These are phyloP conservation scores for Numida meleagris DNA, from an alignment of 2,113 vertebrate genomes.

Conservation along the genomic window DNA sequence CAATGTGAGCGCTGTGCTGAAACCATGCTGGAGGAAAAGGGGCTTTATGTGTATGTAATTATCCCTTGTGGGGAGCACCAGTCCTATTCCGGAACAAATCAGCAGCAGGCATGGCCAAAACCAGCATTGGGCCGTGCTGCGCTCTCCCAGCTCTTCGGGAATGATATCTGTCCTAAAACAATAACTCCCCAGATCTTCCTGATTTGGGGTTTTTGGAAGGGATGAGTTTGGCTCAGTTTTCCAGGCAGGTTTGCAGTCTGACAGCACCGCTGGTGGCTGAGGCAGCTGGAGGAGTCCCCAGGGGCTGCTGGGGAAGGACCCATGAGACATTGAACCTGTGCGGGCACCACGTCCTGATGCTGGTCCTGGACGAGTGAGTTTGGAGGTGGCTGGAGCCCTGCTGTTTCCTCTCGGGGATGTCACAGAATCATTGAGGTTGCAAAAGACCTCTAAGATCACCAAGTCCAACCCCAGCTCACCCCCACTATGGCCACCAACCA, in stretches of 20 bases:
- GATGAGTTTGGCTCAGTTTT: background rate
- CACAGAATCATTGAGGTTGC: no score
- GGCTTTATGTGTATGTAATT: background rate
- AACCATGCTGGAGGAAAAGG: background rate
- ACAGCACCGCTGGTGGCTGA: background rate
- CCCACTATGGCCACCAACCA: no score
- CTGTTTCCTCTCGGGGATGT: background rate
- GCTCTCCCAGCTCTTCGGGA: background rate
- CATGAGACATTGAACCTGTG: background rate
- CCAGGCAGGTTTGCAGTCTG: background rate
- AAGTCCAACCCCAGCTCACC: no score
- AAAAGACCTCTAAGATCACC: no score
- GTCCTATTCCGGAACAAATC: background rate
- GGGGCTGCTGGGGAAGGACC: background rate
- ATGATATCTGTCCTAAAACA: background rate
- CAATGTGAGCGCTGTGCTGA: background rate
- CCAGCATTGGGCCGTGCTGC: background rate
- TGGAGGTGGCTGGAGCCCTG: background rate
- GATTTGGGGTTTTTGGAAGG: background rate
- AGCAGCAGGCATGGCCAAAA: background rate
- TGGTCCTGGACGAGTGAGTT: accelerated
- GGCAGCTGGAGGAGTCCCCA: background rate
- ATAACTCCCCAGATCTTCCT: background rate
- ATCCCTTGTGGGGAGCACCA: accelerated
- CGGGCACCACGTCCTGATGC: background rate